Evolutionary conservation across 2,888 invertebrate genomes (phyloP), one percentile per base, ranked within the genome.

Genomic region (Xestia c-nigrum): DNA sequence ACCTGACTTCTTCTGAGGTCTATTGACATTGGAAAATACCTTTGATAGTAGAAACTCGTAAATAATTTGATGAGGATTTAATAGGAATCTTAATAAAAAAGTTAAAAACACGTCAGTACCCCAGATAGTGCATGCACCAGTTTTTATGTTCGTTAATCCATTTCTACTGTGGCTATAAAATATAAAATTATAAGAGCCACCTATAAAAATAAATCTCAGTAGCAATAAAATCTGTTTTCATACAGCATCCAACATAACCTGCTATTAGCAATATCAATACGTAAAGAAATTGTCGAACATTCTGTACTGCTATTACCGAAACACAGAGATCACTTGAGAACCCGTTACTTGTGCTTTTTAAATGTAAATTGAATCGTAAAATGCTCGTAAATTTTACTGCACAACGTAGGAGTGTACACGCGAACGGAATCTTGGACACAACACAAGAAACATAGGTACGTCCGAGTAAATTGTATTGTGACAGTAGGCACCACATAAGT

Each of bases 361-460:
- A 92, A 94, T 94, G 93, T 93, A 94, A 94, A 94, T 94, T 93
- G 91, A 93, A 92, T 93, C 91, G 93, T 94, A 93, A 94, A 94
- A 92, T 84, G 85, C 85, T 89, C 92, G 89, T 94, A 94, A 94
- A 93, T 92, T 92, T 91, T 88, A 91, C 85, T 84, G 89, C 86
- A 78, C 80, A 83, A 91, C 91, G 92, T 93, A 93, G 91, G 90
- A 87, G 91, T 89, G 81, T 75, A 85, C 89, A 87, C 83, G 89
- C 86, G 79, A 88, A 85, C 77, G 72, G 81, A 84, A 86, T 87
- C 83, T 85, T 73, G 78, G 81, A 80, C 75, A 81, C 71, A 80
- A 81, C 73, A 79, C 71, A 80, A 80, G 63, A 46, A 57, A 57
- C 80, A 31, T 64, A 87, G 80, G 79, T 73, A 71, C 70, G 70